These are phyloP conservation scores for Phrixothrix hirtus DNA, from an alignment of 2,888 invertebrate genomes.

Conservation along the genomic window DNA sequence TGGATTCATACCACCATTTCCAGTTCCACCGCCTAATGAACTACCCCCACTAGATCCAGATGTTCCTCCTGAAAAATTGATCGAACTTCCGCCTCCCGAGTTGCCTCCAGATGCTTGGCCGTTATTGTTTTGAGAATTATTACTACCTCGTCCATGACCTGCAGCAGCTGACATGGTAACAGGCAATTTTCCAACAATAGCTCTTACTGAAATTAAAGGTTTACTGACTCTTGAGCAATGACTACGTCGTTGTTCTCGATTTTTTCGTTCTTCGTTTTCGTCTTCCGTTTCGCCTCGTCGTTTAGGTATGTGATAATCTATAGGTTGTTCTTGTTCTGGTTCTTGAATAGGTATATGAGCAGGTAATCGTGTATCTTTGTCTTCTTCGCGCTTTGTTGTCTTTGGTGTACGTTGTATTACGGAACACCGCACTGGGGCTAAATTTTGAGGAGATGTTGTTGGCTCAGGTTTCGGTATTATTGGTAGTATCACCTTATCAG, in stretches of 20 bases:
- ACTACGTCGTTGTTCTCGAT: slow-evolving; percentile 69
- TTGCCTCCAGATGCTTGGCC: slow-evolving; percentile 46
- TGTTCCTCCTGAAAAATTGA: slow-evolving; percentile 53
- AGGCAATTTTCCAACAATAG: slow-evolving; percentile 62
- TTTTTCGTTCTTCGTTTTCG: slow-evolving; percentile 70
- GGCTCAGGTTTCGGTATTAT: slow-evolving; percentile 62
- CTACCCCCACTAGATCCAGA: slow-evolving; percentile 62
- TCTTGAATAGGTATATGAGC: slow-evolving; percentile 53
- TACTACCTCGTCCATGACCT: slow-evolving; percentile 74
- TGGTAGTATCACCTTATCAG: slow-evolving; percentile 68
- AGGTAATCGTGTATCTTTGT: slow-evolving; percentile 42
- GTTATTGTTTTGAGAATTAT: slow-evolving; percentile 58
- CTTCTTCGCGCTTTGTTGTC: slow-evolving; percentile 48
- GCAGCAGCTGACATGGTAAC: slow-evolving; percentile 75
- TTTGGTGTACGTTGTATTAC: slow-evolving; percentile 81
- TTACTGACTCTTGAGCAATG: slow-evolving; percentile 70
- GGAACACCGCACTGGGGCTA: slow-evolving; percentile 68
- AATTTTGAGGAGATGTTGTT: slow-evolving; percentile 46
- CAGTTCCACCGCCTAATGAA: slow-evolving; percentile 62
- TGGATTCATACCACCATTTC: slow-evolving; percentile 70
- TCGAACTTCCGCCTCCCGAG: slow-evolving; percentile 49
- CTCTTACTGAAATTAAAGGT: slow-evolving; percentile 63
- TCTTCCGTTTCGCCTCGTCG: slow-evolving; percentile 71
- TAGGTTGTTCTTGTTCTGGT: slow-evolving; percentile 83
- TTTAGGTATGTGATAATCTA: slow-evolving; percentile 86